Evolutionary conservation across 2,888 invertebrate species (phyloP).

Genomic region (Anodontia alba): DNA sequence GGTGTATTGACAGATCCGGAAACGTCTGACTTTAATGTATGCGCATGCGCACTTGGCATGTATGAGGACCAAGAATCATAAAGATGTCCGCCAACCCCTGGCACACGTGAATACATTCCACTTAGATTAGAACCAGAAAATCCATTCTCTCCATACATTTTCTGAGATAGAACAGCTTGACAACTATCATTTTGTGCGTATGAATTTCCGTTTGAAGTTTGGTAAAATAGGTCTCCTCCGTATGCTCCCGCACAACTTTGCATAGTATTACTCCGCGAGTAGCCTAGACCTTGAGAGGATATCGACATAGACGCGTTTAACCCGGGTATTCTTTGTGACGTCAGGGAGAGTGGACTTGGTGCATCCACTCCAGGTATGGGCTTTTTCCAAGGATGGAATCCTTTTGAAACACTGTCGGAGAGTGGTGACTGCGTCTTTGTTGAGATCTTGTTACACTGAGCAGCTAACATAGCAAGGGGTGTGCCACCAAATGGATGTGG

Average conservation of each 20-base stretch:
- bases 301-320: conserved; percentile 68
- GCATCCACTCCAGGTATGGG: conserved; percentile 66
- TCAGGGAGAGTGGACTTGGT: conserved; percentile 68
- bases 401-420: conserved; percentile 95
- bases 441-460: conserved; percentile 98
- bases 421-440: conserved; percentile 97
- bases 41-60: conserved; percentile 86
- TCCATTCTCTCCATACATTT: conserved; percentile 71
- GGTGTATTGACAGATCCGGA: conserved; percentile 87
- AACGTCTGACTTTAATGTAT: conserved; percentile 91
- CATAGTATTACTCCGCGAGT: conserved; percentile 63
- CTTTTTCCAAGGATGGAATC: conserved; percentile 80
- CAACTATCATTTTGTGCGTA: conserved; percentile 78
- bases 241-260: conserved; percentile 61
- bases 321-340: conserved; percentile 68
- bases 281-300: conserved; percentile 67
- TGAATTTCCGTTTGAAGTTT: conserved; percentile 88
- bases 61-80: conserved; percentile 99
- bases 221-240: conserved; percentile 90
- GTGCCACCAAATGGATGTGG: conserved; percentile 86
- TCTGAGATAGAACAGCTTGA: conserved; percentile 79
- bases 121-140: conserved; percentile 67
- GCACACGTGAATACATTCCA: conserved; percentile 90
- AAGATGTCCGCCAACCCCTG: conserved; percentile 88
- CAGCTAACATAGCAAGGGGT: conserved; percentile 98